phyloP scores from a whole-genome alignment of 2,797 vertebrate species.

The Oreortyx pictus region DNA sequence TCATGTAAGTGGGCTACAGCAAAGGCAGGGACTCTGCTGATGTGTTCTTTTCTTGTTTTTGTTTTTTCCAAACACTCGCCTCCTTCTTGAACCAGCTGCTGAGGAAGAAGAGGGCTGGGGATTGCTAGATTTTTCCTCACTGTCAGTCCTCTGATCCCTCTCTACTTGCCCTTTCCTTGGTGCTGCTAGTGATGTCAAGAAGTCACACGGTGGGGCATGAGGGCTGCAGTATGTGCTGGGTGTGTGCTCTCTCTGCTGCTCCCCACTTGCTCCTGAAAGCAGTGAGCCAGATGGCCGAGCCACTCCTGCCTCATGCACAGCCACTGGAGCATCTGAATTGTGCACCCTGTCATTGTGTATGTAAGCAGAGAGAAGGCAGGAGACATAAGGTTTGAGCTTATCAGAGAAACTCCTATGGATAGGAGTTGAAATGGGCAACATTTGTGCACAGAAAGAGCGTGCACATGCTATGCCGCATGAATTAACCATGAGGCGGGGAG shows the following conservation, averaged over 20 bases:
- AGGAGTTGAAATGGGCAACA: not conserved
- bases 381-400: not conserved
- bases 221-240: accelerated
- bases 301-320: accelerated
- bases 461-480: accelerated
- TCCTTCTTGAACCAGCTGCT: not conserved
- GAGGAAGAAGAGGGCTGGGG: accelerated
- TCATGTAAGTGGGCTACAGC: not conserved
- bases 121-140: not conserved
- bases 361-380: not conserved
- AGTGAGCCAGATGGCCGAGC: not conserved
- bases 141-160: accelerated
- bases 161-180: not conserved
- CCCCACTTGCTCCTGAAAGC: not conserved
- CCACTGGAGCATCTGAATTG: not conserved
- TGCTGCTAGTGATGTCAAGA: accelerated
- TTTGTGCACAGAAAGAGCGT: not conserved
- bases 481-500: not conserved
- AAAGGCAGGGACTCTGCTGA: not conserved
- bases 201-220: accelerated
- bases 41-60: not conserved
- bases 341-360: not conserved
- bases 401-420: not conserved
- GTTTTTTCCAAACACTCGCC: not conserved
- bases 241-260: accelerated